Evolutionary conservation across 2,888 invertebrate genomes (phyloP).

Genomic region (Bembecia ichneumoniformis): DNA sequence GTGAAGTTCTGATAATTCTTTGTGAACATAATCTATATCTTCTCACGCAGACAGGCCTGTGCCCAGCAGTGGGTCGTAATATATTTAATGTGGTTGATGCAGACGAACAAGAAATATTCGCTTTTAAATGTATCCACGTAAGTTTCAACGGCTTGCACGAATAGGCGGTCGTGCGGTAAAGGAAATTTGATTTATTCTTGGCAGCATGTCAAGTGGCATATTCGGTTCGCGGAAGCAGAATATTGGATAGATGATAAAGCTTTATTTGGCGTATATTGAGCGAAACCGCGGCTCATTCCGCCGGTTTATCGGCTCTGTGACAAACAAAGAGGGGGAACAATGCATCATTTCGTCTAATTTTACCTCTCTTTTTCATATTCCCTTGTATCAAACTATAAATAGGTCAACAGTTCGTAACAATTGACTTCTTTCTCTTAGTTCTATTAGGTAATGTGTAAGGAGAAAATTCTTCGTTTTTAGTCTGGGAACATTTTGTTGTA

Average conservation of each 20-base stretch:
- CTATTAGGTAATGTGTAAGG: no score
- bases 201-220: conserved; percentile 55
- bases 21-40: no score
- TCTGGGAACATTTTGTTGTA: no score
- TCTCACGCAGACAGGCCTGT: no score
- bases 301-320: conserved; percentile 22
- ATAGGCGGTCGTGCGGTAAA: conserved; percentile 8
- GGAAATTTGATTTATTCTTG: conserved; percentile 60
- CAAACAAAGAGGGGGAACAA: neutral
- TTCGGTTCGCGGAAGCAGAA: conserved; percentile 44
- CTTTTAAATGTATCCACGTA: neutral
- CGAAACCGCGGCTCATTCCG: conserved; percentile 24
- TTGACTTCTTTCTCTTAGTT: no score
- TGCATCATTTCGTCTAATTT: neutral
- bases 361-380: neutral
- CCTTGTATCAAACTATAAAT: no score
- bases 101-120: no score
- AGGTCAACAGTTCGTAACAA: no score
- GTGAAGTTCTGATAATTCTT: no score
- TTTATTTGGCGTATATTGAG: conserved; percentile 53
- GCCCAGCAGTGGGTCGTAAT: no score
- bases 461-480: no score
- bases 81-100: no score
- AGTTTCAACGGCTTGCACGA: neutral
- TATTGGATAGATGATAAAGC: conserved; percentile 50